phyloP scores from a whole-genome alignment of 1,140 invertebrate species.

The Magallana angulata region DNA sequence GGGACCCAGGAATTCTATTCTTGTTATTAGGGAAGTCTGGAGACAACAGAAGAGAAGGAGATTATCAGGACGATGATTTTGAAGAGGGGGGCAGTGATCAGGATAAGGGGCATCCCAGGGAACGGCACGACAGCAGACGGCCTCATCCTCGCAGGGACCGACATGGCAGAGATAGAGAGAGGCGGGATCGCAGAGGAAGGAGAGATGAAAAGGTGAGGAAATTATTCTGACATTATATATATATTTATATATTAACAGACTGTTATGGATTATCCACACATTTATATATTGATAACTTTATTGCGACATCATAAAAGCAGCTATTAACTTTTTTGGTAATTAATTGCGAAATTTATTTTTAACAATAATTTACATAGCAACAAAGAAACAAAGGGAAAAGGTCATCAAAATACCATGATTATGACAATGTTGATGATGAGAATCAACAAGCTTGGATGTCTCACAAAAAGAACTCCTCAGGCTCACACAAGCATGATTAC shows the following conservation, averaged over 20 bases:
- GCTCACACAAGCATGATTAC: constrained; percentile 40
- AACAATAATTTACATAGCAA: background rate
- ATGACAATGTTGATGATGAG: constrained; percentile 61
- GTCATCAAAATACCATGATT: constrained; percentile 63
- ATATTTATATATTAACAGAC: background rate
- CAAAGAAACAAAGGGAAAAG: constrained; percentile 45
- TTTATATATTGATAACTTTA: background rate
- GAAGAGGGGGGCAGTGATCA: constrained; percentile 31
- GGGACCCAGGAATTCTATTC: too few relatives aligned
- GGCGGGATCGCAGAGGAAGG: constrained; percentile 42
- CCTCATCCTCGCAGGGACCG: background rate
- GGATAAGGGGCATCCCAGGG: background rate
- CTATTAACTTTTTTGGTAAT: background rate
- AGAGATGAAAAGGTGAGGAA: constrained; percentile 41
- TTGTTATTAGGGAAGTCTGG: constrained; percentile 40
- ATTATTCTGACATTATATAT: too few relatives aligned
- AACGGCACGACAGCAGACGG: constrained; percentile 30
- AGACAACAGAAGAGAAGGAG: constrained; percentile 31
- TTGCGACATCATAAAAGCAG: background rate
- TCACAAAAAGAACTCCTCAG: constrained; percentile 40
- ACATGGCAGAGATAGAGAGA: constrained; percentile 44
- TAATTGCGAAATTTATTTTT: background rate
- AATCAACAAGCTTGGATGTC: constrained; percentile 44
- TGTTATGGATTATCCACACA: too few relatives aligned
- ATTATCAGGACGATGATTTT: constrained; percentile 23